phyloP scores from a whole-genome alignment of 2,797 vertebrate genomes.

The Aotus griseimembra region DNA sequence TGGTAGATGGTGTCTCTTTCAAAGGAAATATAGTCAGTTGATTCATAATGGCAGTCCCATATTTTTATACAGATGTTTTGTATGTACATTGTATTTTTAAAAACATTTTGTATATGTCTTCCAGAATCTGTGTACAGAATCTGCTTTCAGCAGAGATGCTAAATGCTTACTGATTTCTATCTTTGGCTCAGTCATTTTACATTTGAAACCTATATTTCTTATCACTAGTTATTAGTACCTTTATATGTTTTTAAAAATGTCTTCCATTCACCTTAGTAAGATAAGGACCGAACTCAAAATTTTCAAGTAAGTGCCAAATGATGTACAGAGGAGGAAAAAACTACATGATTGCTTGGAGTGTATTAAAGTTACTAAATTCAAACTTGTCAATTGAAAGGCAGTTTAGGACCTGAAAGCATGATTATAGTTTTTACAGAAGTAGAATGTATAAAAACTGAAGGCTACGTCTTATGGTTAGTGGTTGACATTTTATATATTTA shows the following conservation, averaged over 20 bases:
- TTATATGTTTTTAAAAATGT: not conserved
- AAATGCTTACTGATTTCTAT: not conserved
- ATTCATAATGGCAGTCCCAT: not conserved
- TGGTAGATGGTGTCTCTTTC: not conserved
- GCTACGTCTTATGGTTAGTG: not conserved
- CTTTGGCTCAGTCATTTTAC: slow-evolving; percentile 28
- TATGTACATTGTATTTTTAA: not conserved
- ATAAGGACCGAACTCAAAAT: slow-evolving; percentile 32
- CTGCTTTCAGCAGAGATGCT: not conserved
- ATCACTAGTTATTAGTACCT: not conserved
- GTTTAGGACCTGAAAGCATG: not conserved
- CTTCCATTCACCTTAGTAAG: slow-evolving; percentile 32
- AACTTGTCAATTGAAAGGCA: slow-evolving; percentile 48
- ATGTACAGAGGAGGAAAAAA: not conserved
- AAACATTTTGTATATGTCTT: not conserved
- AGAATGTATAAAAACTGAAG: slow-evolving; percentile 33
- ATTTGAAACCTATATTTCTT: slow-evolving; percentile 27
- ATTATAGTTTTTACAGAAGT: not conserved
- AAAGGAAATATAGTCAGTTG: not conserved
- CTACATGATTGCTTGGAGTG: not conserved
- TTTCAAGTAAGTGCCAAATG: slow-evolving; percentile 17
- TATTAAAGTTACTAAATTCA: slow-evolving; percentile 34
- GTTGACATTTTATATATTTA: slow-evolving; percentile 34
- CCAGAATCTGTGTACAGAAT: not conserved
- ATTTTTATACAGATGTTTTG: not conserved